Percentiles rank a stretch among this genome's conserved stretches.
Evolutionary conservation across 2,797 vertebrate species (phyloP).

Genomic region (Champsocephalus gunnari): DNA sequence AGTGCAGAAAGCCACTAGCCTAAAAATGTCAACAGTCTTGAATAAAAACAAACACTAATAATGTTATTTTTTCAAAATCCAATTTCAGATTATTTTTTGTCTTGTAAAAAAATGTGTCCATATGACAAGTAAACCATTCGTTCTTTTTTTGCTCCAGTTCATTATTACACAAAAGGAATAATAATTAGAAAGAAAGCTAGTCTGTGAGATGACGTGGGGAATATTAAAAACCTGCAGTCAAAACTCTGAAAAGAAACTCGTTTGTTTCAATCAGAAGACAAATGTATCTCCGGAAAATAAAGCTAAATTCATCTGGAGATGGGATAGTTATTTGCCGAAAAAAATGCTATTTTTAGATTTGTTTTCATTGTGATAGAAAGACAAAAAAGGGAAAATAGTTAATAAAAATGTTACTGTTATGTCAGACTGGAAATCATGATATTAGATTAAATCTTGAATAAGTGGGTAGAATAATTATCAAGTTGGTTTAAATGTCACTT

Average conservation of each 20-base stretch:
- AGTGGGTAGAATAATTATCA: background rate
- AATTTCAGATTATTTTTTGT: background rate
- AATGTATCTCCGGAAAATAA: constrained; percentile 25
- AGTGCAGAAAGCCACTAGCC: background rate
- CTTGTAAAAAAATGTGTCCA: no score
- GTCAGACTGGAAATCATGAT: background rate
- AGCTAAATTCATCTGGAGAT: background rate
- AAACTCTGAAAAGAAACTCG: constrained; percentile 29
- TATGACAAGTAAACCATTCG: background rate
- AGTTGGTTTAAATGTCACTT: background rate
- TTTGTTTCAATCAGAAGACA: constrained; percentile 34
- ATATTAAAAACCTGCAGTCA: constrained; percentile 17
- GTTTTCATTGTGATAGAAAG: background rate
- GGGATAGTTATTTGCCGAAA: no score
- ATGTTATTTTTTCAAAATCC: background rate
- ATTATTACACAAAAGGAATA: background rate
- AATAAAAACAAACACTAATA: no score
- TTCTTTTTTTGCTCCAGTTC: background rate
- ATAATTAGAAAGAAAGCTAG: background rate
- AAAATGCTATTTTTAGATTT: constrained; percentile 2
- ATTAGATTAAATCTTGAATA: background rate
- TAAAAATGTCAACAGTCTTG: background rate
- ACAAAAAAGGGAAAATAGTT: background rate
- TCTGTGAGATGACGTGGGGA: background rate
- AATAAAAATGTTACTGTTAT: background rate